Evolutionary conservation across 2,888 invertebrate species (phyloP), one percentile per base, ranked within the genome.

Genomic region (Ecdyonurus torrentis): DNA sequence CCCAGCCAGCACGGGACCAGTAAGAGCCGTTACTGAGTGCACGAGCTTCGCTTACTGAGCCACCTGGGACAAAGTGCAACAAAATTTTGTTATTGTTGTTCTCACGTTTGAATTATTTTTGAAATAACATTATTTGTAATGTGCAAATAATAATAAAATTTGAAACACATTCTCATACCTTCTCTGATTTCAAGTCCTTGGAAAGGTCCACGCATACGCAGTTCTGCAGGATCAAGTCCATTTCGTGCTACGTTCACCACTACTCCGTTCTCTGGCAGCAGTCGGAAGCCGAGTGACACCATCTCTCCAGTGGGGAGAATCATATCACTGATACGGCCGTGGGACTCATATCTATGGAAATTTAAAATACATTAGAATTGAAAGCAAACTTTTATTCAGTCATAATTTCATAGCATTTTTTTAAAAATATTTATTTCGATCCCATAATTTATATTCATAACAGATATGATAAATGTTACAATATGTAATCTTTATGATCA

Each of bases 261-360:
- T 61, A 91, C 77, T 19, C 88, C 89, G 70, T 89, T 87, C 68
- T 84, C 84, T 69, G 85, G 83, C 10, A 89, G 85, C 65, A 92
- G 78, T 66, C 86, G 86, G 1, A 91, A 91, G 19, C 81, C 81
- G 64, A 93, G 82, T 67, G 85, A 84, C 19, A 93, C 83, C 69
- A 87, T 86, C 77, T 95, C 93, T 63, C 96, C 96, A 67, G 93
- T 94, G 24, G 96, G 93, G 73, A 93, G 80, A 66, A 91, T 89
- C 62, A 91, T 87, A 70, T 87, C 86, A 0, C 85, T 87, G 2
- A 93, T 86, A 58, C 95, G 82, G 1, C 96, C 96, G 66, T 91
- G 82, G 74, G 86, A 84, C 71, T 96, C 93, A 71, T 95, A 96
- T 70, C 89, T 55, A 7, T n/a, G n/a, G n/a, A 7, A 55, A 20